Conservation (phyloP, 2,113 vertebrate species). For the Actenoides hombroni region DNA sequence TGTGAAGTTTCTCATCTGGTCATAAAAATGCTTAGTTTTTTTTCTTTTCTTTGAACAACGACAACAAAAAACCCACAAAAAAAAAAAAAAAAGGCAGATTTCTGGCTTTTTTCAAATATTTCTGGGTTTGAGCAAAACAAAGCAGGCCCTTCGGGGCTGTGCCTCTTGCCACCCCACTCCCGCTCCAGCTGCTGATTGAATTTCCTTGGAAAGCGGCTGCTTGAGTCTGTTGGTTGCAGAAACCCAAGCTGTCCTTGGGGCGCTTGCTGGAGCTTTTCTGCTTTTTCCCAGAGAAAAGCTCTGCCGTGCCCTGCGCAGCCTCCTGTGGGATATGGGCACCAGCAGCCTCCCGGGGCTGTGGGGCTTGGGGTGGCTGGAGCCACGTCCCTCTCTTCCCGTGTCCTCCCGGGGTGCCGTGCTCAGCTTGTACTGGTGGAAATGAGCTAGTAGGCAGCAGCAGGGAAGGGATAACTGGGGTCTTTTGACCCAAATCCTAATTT, state of each 20-base stretch:
- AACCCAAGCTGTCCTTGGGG: background rate
- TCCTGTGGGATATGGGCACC: accelerated
- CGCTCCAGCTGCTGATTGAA: constrained; percentile 44
- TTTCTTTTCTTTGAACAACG: background rate
- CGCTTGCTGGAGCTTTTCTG: background rate
- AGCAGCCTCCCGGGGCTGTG: accelerated
- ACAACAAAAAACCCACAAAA: too few relatives aligned
- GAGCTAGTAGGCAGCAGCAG: background rate
- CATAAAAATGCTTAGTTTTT: background rate
- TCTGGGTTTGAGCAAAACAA: constrained; percentile 30
- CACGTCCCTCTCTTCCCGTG: accelerated
- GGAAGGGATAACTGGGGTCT: background rate
- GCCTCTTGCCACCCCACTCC: background rate
- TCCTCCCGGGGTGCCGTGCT: background rate
- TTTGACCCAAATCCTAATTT: background rate
- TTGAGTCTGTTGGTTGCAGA: background rate
- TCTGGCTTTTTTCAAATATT: constrained; percentile 8
- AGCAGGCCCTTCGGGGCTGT: background rate
- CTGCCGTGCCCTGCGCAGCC: background rate
- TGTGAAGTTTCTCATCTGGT: background rate
- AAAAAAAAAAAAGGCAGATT: background rate
- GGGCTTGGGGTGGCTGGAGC: background rate
- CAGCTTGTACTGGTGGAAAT: background rate
- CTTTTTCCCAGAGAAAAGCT: background rate
- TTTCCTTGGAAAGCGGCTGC: constrained; percentile 58